Conservation (phyloP, 2,888 invertebrate species). For the Pseudococcus jackbeardsleyi region DNA sequence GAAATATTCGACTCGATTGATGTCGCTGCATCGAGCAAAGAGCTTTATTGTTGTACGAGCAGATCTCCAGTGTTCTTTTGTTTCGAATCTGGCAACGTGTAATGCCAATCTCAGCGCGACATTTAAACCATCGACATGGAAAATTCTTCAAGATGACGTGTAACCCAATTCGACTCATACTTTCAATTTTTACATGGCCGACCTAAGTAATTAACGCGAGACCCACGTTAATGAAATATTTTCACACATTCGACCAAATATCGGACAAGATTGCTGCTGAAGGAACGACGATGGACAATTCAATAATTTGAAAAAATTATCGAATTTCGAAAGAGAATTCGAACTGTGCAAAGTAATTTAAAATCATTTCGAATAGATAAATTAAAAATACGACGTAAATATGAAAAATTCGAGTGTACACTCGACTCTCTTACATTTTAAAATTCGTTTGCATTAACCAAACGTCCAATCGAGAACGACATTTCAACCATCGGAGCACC, state of each 20-base stretch:
- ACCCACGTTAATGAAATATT: background rate
- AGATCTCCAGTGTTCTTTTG: slow-evolving; percentile 17
- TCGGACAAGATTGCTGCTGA: background rate
- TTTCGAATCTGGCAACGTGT: background rate
- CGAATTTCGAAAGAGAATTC: background rate
- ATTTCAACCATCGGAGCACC: background rate
- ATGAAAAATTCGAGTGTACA: background rate
- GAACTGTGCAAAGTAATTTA: background rate
- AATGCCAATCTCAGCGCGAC: slow-evolving; percentile 33
- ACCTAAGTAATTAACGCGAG: background rate
- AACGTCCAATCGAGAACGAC: background rate
- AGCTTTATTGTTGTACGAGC: background rate
- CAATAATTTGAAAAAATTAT: background rate
- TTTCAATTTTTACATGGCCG: background rate
- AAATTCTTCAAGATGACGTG: background rate
- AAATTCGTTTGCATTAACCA: slow-evolving; percentile 9
- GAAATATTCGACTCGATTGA: slow-evolving; percentile 30
- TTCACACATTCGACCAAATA: background rate
- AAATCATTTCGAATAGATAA: background rate
- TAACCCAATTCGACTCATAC: slow-evolving; percentile 8
- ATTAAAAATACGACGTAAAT: background rate
- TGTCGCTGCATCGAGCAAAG: background rate
- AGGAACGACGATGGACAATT: background rate
- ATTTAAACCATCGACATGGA: background rate
- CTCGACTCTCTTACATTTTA: background rate